Percentiles rank a stretch among this genome's conserved stretches.
These are phyloP conservation scores for Drosophila monieri DNA, from an alignment of 2,888 invertebrate species.

Conservation along the genomic window DNA sequence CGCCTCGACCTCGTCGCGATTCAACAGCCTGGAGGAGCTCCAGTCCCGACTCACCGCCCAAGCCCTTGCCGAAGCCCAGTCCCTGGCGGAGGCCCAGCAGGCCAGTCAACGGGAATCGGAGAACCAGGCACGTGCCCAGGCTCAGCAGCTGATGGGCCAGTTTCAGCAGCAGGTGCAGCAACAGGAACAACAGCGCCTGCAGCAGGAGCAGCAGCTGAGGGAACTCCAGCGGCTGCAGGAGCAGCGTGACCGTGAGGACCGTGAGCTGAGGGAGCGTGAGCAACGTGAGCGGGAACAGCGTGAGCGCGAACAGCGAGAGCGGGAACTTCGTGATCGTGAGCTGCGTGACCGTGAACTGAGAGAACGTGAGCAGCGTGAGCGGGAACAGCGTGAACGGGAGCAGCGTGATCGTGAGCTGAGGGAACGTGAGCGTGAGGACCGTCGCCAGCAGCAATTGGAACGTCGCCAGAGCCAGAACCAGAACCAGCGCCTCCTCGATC, in stretches of 20 bases:
- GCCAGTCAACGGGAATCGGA: conserved; percentile 83
- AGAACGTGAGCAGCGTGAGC: conserved; percentile 60
- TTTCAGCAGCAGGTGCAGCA: conserved; percentile 82
- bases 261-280: conserved; percentile 53
- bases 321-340: conserved; percentile 56
- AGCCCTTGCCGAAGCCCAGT: conserved; percentile 81
- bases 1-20: conserved; percentile 67
- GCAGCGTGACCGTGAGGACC: conserved; percentile 61
- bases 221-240: conserved; percentile 74
- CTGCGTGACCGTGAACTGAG: conserved; percentile 62
- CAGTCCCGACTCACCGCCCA: conserved; percentile 80
- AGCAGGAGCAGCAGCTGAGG: conserved; percentile 64
- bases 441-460: conserved; percentile 47
- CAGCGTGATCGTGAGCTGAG: conserved; percentile 69
- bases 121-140: conserved; percentile 84
- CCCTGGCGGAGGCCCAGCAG: conserved; percentile 74
- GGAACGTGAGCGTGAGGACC: conserved; percentile 65
- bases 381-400: conserved; percentile 64
- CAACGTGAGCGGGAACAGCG: conserved; percentile 75
- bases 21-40: conserved; percentile 78
- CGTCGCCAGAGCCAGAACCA: conserved; percentile 78
- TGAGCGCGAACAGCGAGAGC: conserved; percentile 58
- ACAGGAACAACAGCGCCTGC: conserved; percentile 72
- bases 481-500: conserved; percentile 80
- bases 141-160: conserved; percentile 81